These are phyloP conservation scores for Sepiola atlantica DNA, from an alignment of 2,888 invertebrate genomes.

Conservation along the genomic window DNA sequence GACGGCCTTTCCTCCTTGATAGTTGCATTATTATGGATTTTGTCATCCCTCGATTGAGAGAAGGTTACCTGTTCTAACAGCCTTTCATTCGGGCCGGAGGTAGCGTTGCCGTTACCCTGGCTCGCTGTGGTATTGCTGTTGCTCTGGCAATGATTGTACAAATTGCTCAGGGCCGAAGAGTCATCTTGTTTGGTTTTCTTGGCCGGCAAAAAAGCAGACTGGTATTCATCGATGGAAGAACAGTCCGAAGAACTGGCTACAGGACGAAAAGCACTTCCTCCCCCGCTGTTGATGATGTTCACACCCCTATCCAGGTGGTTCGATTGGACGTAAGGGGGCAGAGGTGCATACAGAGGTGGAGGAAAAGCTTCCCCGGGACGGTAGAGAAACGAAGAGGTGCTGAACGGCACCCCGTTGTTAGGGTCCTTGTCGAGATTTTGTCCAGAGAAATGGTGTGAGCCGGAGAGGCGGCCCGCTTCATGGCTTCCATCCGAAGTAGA, in stretches of 20 bases:
- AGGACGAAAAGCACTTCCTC: constrained; percentile 68
- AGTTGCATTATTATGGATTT: constrained; percentile 45
- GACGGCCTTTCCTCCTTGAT: constrained; percentile 68
- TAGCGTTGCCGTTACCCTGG: constrained; percentile 50
- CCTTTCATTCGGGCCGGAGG: constrained; percentile 46
- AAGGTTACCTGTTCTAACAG: constrained; percentile 50
- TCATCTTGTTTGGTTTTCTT: constrained; percentile 66
- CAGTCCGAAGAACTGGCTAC: constrained; percentile 58
- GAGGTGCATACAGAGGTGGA: constrained; percentile 68
- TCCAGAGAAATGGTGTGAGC: constrained; percentile 59
- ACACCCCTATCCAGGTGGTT: constrained; percentile 61
- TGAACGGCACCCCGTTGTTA: constrained; percentile 58
- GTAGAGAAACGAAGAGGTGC: constrained; percentile 65
- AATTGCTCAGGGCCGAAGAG: constrained; percentile 47
- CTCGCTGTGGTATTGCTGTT: constrained; percentile 48
- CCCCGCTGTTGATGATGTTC: constrained; percentile 61
- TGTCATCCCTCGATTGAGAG: constrained; percentile 42
- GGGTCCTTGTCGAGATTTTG: constrained; percentile 61
- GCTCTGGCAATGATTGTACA: constrained; percentile 51
- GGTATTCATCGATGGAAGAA: constrained; percentile 57
- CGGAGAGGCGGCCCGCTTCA: constrained; percentile 60
- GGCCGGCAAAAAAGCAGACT: constrained; percentile 70
- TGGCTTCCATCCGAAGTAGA: constrained; percentile 67
- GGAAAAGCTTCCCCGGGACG: constrained; percentile 69
- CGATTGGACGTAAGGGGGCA: constrained; percentile 66